A percentile compares a stretch with the other conserved stretches of the same genome.
Evolutionary conservation across 1,140 invertebrate genomes (phyloP).

Genomic region (Rhynchophorus ferrugineus): DNA sequence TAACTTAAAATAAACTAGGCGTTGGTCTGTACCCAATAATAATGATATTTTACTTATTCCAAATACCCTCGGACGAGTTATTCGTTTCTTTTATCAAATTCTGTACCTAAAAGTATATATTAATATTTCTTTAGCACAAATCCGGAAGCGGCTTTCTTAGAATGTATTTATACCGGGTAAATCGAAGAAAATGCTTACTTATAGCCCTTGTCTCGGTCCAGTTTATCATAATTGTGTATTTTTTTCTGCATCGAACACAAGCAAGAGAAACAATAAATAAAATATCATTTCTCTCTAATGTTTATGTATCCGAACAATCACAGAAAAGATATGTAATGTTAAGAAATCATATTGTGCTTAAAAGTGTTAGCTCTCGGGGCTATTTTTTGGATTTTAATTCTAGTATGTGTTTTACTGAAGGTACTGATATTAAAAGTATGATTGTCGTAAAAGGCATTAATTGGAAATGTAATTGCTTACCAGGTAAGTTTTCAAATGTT

Average conservation of each 20-base stretch:
- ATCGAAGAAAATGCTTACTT: constrained; percentile 30
- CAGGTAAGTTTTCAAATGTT: constrained; percentile 15
- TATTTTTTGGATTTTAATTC: constrained; percentile 45
- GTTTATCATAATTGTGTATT: constrained; percentile 33
- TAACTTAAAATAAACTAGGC: constrained; percentile 8
- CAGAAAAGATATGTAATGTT: constrained; percentile 37
- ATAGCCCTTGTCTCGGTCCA: constrained; percentile 30
- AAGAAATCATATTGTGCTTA: constrained; percentile 37
- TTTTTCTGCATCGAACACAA: constrained; percentile 25
- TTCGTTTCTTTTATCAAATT: background rate
- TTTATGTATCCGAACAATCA: background rate
- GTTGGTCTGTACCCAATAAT: constrained; percentile 7
- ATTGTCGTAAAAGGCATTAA: constrained; percentile 30
- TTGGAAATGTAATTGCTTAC: constrained; percentile 48
- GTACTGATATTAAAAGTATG: constrained; percentile 45
- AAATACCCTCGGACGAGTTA: background rate
- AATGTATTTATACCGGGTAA: constrained; percentile 31
- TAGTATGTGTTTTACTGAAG: constrained; percentile 48
- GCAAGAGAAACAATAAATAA: constrained; percentile 8
- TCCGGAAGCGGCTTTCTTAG: no score
- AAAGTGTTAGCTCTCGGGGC: constrained; percentile 38
- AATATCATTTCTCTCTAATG: constrained; percentile 14
- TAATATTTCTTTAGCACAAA: no score
- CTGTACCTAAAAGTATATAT: no score
- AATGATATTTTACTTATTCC: constrained; percentile 3